A percentile compares a stretch with the other conserved stretches of the same genome.
Conservation (phyloP, 23 tunicate genomes). For the Aplidium turbinatum region DNA sequence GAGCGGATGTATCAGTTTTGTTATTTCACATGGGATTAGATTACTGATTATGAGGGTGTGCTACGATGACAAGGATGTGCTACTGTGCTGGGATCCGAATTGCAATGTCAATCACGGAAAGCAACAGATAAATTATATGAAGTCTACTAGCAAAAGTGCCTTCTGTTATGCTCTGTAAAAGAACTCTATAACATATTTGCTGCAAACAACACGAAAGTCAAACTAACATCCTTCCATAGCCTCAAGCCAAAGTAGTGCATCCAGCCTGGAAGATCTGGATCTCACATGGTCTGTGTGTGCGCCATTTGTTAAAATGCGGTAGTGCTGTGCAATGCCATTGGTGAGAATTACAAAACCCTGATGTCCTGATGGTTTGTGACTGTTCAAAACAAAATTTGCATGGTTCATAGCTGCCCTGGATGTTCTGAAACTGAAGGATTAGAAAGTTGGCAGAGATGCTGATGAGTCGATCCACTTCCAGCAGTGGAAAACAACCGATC, state of each 20-base stretch:
- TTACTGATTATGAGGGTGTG: too few species aligned
- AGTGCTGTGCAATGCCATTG: not conserved
- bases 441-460: not conserved
- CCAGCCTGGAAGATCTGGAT: not conserved
- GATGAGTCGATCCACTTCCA: too few species aligned
- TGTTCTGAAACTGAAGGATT: not conserved
- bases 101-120: too few species aligned
- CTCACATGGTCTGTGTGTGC: not conserved
- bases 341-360: not conserved
- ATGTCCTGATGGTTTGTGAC: not conserved
- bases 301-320: not conserved
- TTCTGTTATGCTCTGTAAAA: not conserved
- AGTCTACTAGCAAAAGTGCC: not conserved
- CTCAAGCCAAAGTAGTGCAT: not conserved
- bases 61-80: too few species aligned
- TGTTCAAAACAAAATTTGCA: not conserved
- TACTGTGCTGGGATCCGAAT: too few species aligned
- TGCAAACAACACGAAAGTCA: not conserved
- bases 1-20: too few species aligned
- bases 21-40: too few species aligned
- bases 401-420: not conserved
- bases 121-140: too few species aligned
- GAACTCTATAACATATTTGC: conserved; percentile 1
- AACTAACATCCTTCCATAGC: not conserved
- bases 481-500: too few species aligned